phyloP scores from a whole-genome alignment of 2,797 vertebrate genomes.

The Mergus octosetaceus region DNA sequence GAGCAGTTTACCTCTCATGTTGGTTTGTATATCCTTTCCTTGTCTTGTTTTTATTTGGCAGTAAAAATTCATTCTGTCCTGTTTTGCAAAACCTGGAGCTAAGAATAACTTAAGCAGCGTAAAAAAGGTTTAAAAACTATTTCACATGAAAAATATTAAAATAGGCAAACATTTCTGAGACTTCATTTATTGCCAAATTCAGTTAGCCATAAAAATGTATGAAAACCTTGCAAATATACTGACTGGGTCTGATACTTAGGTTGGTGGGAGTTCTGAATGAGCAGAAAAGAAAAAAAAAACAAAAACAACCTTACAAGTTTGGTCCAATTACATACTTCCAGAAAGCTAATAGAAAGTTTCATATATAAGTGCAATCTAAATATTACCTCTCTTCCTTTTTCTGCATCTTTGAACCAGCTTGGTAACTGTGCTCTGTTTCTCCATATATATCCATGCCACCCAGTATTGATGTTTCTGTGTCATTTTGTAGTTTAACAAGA shows the following conservation, averaged over 20 bases:
- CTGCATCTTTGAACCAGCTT: constrained; percentile 34
- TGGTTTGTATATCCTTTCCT: constrained; percentile 23
- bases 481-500: constrained; percentile 54
- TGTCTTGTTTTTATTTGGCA: constrained; percentile 49
- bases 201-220: neutral
- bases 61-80: constrained; percentile 38
- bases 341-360: neutral
- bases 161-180: neutral
- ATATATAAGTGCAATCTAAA: neutral
- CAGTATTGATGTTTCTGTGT: constrained; percentile 14
- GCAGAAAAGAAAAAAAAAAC: neutral
- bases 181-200: neutral
- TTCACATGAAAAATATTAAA: neutral
- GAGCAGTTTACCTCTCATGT: constrained; percentile 40
- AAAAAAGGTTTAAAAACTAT: neutral
- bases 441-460: neutral
- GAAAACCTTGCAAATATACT: neutral
- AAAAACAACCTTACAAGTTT: neutral
- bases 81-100: constrained; percentile 31
- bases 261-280: neutral
- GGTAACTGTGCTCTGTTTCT: constrained; percentile 30
- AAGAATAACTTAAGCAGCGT: constrained; percentile 13
- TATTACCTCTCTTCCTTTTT: constrained; percentile 72
- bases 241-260: neutral
- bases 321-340: neutral